Evolutionary conservation across 37 sponge, comb jelly and placozoan genomes (phyloP), one percentile per base, ranked within the genome.

Genomic region (Haliclona indistincta): DNA sequence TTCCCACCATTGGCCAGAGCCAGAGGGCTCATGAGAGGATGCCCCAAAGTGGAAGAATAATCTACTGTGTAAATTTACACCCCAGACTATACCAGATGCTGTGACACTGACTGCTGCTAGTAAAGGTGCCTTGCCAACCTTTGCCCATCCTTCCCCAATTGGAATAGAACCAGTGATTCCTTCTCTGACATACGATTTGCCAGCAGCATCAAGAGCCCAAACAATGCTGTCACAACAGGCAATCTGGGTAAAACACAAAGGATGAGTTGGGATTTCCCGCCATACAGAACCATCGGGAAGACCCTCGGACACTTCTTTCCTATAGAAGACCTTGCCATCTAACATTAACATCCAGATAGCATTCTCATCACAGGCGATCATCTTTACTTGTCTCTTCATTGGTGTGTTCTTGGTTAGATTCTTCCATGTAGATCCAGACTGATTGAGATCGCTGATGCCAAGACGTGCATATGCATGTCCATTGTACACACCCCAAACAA

Each of bases 1-100:
- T 62, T 91, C 79, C 92, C 92, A 91, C 92, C 92, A 91, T 0
- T 83, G 83, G 32, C 74, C 78, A 26, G 52, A 67, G 49, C 92
- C 92, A 7, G 38, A 34, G 0, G 92, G 87, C 25, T 68, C 73
- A 3, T 23, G 22, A 35, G 40, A 38, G 15, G 63, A 53, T 36
- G 82, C 52, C 3, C 87, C 92, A 51, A 75, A 56, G 15, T 83
- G 72, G 55, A 94, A 94, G 17, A 77, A 89, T 2, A 94, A 55
- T 22, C 39, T 52, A 0, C 80, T 77, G 0, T 93, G 74, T 8
- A 71, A 54, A 34, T 73, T 75, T 22, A 89, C 61, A 4, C 75
- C 71, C 94, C 94, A 94, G 3, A 79, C 86, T 3, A 88, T 56
- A 8, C 81, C 81, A 28, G 26, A 55, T 1, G n/a, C 56, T 6